Evolutionary conservation across 2,113 vertebrate genomes (phyloP).

Genomic region (Cardinalis cardinalis): DNA sequence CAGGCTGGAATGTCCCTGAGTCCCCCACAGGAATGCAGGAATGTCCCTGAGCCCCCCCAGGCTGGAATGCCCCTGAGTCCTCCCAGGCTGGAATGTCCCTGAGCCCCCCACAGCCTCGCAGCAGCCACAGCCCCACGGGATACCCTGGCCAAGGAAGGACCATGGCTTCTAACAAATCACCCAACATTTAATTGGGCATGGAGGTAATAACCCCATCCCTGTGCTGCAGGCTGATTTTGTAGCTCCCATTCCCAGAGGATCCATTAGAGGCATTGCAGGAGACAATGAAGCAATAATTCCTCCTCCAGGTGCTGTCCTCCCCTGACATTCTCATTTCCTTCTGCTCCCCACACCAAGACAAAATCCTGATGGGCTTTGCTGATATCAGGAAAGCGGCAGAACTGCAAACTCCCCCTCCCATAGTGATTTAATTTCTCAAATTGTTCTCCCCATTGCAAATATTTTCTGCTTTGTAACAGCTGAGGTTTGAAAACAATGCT

Average conservation of each 20-base stretch:
- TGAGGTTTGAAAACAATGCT: constrained; percentile 29
- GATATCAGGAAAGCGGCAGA: neutral
- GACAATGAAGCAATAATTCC: neutral
- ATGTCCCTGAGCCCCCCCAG: too few relatives aligned
- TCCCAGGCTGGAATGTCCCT: neutral
- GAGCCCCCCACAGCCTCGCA: neutral
- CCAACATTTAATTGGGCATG: neutral
- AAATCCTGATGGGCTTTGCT: neutral
- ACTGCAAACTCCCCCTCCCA: neutral
- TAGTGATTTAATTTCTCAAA: neutral
- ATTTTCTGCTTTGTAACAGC: constrained; percentile 2
- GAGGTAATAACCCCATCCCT: neutral
- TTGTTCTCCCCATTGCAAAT: constrained; percentile 4
- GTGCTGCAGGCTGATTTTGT: neutral
- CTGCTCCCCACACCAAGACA: neutral
- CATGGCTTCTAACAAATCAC: neutral
- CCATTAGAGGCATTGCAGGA: neutral
- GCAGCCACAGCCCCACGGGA: neutral
- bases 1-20: neutral
- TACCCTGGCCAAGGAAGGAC: neutral
- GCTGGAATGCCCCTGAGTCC: too few relatives aligned
- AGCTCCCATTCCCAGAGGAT: neutral
- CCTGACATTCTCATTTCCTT: neutral
- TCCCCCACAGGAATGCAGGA: too few relatives aligned
- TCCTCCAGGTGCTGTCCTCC: neutral